Conservation (phyloP, 2,113 vertebrate genomes). For the Tachysurus vachellii region DNA sequence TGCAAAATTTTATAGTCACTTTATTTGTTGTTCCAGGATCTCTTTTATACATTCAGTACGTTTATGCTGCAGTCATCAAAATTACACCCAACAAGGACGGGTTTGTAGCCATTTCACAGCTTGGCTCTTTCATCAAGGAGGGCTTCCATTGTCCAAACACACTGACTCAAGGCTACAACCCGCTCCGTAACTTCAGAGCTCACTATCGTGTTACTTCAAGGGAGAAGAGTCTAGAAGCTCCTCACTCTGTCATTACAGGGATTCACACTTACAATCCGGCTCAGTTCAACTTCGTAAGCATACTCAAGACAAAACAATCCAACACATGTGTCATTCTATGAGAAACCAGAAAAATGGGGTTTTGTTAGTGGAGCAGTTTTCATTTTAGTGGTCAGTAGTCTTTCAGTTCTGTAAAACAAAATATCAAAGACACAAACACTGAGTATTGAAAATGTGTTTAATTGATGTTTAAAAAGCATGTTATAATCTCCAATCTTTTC, state of each 20-base stretch:
- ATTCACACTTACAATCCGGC: constrained; percentile 61
- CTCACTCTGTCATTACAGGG: neutral
- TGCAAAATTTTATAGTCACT: neutral
- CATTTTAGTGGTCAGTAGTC: neutral
- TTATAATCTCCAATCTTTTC: neutral
- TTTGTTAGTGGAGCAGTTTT: neutral
- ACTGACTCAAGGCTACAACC: constrained; percentile 60
- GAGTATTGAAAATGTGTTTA: constrained; percentile 6
- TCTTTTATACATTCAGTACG: constrained; percentile 73
- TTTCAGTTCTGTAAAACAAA: neutral
- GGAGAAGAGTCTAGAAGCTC: neutral
- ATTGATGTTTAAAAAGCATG: neutral
- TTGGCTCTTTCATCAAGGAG: constrained; percentile 67
- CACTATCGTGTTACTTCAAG: constrained; percentile 69
- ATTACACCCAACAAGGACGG: constrained; percentile 70
- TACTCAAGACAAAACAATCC: constrained; percentile 62
- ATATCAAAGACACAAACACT: neutral
- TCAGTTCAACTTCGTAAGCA: constrained; percentile 59
- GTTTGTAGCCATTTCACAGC: constrained; percentile 71
- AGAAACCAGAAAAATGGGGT: neutral
- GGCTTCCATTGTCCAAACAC: constrained; percentile 68
- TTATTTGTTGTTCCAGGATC: constrained; percentile 63
- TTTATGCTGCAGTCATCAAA: constrained; percentile 68
- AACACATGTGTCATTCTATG: constrained; percentile 66
- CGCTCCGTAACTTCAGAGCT: constrained; percentile 69